Evolutionary conservation across 2,888 invertebrate genomes (phyloP).

Genomic region (Mylabris sibirica): DNA sequence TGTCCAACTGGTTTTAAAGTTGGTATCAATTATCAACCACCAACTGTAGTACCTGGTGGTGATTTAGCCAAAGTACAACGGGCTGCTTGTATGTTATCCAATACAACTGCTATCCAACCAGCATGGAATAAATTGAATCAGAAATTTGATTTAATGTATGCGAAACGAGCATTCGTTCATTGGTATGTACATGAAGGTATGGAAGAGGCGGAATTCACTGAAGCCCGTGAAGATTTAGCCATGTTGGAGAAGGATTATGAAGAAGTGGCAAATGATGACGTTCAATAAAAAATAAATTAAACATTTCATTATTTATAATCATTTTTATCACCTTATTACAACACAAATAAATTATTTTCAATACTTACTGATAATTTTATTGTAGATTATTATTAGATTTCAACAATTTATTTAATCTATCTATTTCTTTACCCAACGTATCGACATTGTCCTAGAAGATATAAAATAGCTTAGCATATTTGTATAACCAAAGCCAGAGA

Average conservation of each 20-base stretch:
- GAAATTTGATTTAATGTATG: conserved; percentile 96
- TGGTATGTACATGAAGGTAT: conserved; percentile 93
- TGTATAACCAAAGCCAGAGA: too few species aligned
- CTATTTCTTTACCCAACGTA: conserved; percentile 80
- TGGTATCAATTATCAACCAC: conserved; percentile 91
- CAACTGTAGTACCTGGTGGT: conserved; percentile 85
- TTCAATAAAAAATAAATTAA: conserved; percentile 17
- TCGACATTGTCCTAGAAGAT: conserved; percentile 79
- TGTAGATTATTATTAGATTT: conserved; percentile 32
- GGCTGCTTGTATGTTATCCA: conserved; percentile 96
- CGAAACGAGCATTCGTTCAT: conserved; percentile 94
- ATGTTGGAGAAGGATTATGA: conserved; percentile 78
- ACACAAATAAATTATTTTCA: conserved; percentile 6
- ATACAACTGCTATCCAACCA: conserved; percentile 97
- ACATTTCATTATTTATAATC: neutral
- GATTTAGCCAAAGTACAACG: conserved; percentile 92
- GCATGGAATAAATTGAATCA: conserved; percentile 87
- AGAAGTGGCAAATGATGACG: conserved; percentile 72
- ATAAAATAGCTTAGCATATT: too few species aligned
- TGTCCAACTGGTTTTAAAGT: conserved; percentile 82
- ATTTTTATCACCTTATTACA: conserved; percentile 10
- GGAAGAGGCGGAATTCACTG: conserved; percentile 87
- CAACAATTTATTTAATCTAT: conserved; percentile 63
- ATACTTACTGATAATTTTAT: neutral
- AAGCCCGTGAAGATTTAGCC: conserved; percentile 84